Conservation (phyloP, 2,888 invertebrate genomes). For the Nomada ruficornis region DNA sequence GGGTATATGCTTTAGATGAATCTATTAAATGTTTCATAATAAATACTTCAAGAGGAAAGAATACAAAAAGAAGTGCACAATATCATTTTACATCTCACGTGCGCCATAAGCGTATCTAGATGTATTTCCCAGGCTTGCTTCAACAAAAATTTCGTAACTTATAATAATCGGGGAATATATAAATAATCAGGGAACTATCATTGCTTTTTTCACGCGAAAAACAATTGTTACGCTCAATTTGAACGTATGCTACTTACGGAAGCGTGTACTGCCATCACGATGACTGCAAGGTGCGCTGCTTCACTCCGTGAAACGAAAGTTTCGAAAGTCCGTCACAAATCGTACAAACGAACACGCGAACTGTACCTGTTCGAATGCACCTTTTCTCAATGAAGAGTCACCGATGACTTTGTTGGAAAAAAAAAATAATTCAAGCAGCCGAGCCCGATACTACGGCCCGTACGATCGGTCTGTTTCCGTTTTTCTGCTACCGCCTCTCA, state of each 20-base stretch:
- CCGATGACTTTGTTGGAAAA: no score
- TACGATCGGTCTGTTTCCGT: slow-evolving; percentile 37
- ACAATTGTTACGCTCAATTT: not conserved
- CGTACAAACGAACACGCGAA: not conserved
- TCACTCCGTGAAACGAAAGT: slow-evolving; percentile 29
- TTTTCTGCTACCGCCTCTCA: slow-evolving; percentile 36
- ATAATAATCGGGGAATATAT: no score
- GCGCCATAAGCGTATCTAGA: slow-evolving; percentile 6
- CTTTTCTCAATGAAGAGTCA: not conserved
- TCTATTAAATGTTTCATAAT: slow-evolving; percentile 25
- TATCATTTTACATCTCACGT: not conserved
- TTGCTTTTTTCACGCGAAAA: not conserved
- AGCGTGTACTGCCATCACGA: slow-evolving; percentile 41
- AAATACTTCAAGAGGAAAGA: slow-evolving; percentile 1
- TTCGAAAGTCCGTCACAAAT: slow-evolving; percentile 32
- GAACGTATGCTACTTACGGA: slow-evolving; percentile 53
- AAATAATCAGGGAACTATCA: not conserved
- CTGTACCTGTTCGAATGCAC: not conserved
- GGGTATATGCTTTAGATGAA: not conserved
- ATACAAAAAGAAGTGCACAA: not conserved
- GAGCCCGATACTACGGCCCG: not conserved
- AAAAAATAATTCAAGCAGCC: not conserved
- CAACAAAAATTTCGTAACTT: not conserved
- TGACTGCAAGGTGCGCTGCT: not conserved
- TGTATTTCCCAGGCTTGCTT: slow-evolving; percentile 4